These are phyloP conservation scores for Sebastes steindachneri DNA, from an alignment of 2,797 vertebrate species.

Conservation along the genomic window DNA sequence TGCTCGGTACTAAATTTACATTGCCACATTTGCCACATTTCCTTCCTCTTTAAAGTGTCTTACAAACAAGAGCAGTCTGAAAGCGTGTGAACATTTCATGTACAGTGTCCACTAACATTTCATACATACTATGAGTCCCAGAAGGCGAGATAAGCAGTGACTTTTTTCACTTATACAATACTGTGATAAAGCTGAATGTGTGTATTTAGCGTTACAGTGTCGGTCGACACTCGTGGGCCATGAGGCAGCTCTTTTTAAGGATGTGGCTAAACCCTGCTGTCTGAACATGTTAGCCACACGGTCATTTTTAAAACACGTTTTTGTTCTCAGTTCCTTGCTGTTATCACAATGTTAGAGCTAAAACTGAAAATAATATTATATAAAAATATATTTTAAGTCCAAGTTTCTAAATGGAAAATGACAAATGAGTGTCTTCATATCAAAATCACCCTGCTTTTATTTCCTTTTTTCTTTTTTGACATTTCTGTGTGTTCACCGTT, in stretches of 20 bases:
- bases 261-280: constrained; percentile 34
- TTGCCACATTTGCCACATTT: background rate
- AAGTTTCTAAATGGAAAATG: background rate
- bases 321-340: background rate
- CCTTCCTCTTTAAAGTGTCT: background rate
- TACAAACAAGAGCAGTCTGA: background rate
- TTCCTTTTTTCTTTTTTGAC: background rate
- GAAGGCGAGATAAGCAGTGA: background rate
- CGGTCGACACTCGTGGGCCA: background rate
- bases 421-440: background rate
- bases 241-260: constrained; percentile 20
- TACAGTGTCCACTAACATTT: background rate
- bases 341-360: background rate
- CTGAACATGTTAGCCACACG: background rate
- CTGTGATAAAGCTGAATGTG: background rate
- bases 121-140: background rate
- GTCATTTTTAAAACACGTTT: background rate
- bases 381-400: background rate
- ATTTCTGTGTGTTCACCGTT: background rate
- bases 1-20: background rate
- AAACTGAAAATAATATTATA: background rate
- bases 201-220: background rate
- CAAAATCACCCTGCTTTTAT: background rate
- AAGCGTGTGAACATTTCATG: background rate
- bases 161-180: background rate